Evolutionary conservation across 2,113 vertebrate species (phyloP).

Genomic region (Numida meleagris): DNA sequence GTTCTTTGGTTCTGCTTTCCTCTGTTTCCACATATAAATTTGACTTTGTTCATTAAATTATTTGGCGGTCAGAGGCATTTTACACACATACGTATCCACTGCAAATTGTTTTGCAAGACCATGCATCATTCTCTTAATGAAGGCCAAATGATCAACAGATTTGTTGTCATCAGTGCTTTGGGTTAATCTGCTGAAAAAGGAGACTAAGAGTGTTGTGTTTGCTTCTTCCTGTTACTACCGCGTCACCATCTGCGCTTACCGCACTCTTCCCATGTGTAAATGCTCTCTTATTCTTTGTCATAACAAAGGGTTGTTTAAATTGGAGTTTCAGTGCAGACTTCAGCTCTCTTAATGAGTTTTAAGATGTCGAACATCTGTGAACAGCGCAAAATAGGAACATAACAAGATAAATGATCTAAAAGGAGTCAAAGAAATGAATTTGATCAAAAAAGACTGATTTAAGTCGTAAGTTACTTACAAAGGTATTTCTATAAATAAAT

Average conservation of each 20-base stretch:
- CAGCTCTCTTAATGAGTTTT: background rate
- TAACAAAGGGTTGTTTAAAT: background rate
- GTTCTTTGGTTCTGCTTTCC: background rate
- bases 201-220: background rate
- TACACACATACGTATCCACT: background rate
- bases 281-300: background rate
- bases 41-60: background rate
- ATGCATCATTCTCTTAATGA: background rate
- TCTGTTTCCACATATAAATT: background rate
- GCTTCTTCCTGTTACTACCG: conserved; percentile 1
- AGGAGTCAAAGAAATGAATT: background rate
- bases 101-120: conserved; percentile 5
- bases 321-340: background rate
- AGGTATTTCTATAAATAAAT: background rate
- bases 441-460: background rate
- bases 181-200: background rate
- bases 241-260: background rate
- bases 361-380: background rate
- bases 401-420: background rate
- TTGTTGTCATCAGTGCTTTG: background rate
- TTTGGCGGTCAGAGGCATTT: conserved; percentile 7
- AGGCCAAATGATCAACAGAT: background rate
- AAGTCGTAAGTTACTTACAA: background rate
- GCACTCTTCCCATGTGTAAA: background rate
- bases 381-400: background rate